Base-by-base conservation (phyloP, 1,140 invertebrate genomes). In the Plodia interpunctella region DNA sequence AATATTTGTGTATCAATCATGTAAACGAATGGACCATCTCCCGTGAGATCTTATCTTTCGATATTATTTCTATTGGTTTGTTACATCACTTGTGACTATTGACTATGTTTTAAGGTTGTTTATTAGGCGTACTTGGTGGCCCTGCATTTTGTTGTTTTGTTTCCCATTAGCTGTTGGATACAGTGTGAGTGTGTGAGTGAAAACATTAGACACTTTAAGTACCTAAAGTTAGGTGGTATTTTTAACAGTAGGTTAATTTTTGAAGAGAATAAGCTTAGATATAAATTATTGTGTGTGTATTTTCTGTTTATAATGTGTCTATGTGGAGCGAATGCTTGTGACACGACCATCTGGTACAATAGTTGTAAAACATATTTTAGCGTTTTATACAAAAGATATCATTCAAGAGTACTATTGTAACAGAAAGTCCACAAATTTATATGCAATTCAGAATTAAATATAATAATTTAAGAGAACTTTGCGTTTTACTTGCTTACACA, bases 401-500 rank as follows among this genome's bases (percentile, higher is more conserved):
- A 87, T 72, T 78, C 70, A 75, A 87, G 76, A 87, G 74, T 83
- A 87, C 82, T 89, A 89, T 87, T 87, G 83, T 87, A 89, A 89
- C 83, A 87, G 81, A 84, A 89, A 85, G 84, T 89, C 84, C 86
- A 87, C 83, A 88, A 83, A 89, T 87, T 89, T 89, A 83, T 86
- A 87, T 87, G 84, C 83, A 87, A 86, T 85, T 84, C 76, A 87
- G 70, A 88, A 87, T 77, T 88, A 88, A 88, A 86, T 87, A 87
- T 87, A 80, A 87, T 85, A 83, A 87, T 83, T 56, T 61, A 61
- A 61, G 59, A 57, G 18, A 44, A 13, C 19, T 21, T 21, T 11
- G 9, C 8, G 19, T 53, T 53, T 53, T 53, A 53, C 17, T 35
- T 35, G 32, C 32, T 35, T 35, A 25, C 21, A 25, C 21, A 25